Evolutionary conservation across 30 jellyfish, hydroid and myxozoan genomes (phyloP), one percentile per base, ranked within the genome.

Genomic region (Clytia hemisphaerica): DNA sequence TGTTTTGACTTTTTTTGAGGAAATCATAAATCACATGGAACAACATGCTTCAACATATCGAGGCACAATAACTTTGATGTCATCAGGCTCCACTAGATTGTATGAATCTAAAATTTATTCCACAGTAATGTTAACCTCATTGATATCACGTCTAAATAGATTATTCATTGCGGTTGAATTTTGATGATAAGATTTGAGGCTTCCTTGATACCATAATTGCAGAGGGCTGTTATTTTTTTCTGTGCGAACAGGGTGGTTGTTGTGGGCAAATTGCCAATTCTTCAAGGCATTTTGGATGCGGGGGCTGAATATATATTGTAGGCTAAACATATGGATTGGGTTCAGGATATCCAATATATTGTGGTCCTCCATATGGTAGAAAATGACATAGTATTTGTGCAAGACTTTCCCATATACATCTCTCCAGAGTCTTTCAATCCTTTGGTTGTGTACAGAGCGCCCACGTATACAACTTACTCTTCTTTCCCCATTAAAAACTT

Each of bases 81-180:
- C 64, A n/a, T 18, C 64, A n/a, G 64, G 64, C 64, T 50, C 64
- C 25, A 32, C 64, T 50, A 50, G 25, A 50, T 50, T 34, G 25
- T 30, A 27, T 30, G 64, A n/a, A 32, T 18, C 32, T 30, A 50
- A 50, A 50, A 50, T n/a, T 34, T 34, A 4, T 7, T 30, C 64
- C 19, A 50, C 25, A 32, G 25, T 50, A n/a, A n/a, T 30, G 4
- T 34, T 34, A n/a, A 50, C 25, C 19, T 50, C 25, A 32, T 50
- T 34, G 19, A 50, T 34, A 50, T 50, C 25, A n/a, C 22, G 64
- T 50, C 64, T 30, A 50, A 50, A 50, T 34, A 50, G 25, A 32
- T 50, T 50, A 32, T 50, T 50, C 64, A 50, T 50, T 34, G 64
- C 64, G 6, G 64, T 50, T n/a, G 19, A n/a, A 32, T 50, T 50